Base-by-base conservation (phyloP, 2,888 invertebrate species). In the Polyommatus iphigenia region DNA sequence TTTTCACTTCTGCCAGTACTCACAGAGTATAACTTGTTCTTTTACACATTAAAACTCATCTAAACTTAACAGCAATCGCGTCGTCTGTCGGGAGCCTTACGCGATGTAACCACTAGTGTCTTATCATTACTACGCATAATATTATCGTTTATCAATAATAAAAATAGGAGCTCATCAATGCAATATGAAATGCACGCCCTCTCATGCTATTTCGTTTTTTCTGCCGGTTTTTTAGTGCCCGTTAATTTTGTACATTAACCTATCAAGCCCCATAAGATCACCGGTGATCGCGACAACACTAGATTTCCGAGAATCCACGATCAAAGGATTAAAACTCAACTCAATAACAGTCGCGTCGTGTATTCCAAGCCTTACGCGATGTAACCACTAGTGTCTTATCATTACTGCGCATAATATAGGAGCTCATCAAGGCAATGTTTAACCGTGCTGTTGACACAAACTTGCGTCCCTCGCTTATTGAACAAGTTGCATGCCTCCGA, bases 341-440 rank as follows among this genome's bases (percentile, higher is more conserved):
- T 13, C 15, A 13, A 67, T 67, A 67, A 15, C 29, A 75, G n/a
- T 54, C 75, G 78, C 76, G 20, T 7, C 50, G 41, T 73, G 10
- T 76, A 62, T n/a, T 18, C 36, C 1, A n/a, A 32, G 41, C 78
- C 77, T 77, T 77, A 78, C 41, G 15, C n/a, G 57, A 71, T 71
- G 67, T 79, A 78, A 81, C 80, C 81, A 54, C 80, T 71, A 79
- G 77, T 76, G 79, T 73, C 72, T 79, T 82, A 81, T 81, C 81
- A 81, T 81, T 79, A 80, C 78, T 77, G 59, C 80, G 78, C 79
- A 80, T 80, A 81, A 81, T 80, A 80, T 81, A 78, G 80, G 79
- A 87, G 84, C 84, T 85, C 85, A 84, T 84, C 90, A 80, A 79
- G 59, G 76, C 71, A 29, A 78, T 83, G 83, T 84, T 83, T 83